Conservation (phyloP, 2,888 invertebrate species). For the Meteorus colon region DNA sequence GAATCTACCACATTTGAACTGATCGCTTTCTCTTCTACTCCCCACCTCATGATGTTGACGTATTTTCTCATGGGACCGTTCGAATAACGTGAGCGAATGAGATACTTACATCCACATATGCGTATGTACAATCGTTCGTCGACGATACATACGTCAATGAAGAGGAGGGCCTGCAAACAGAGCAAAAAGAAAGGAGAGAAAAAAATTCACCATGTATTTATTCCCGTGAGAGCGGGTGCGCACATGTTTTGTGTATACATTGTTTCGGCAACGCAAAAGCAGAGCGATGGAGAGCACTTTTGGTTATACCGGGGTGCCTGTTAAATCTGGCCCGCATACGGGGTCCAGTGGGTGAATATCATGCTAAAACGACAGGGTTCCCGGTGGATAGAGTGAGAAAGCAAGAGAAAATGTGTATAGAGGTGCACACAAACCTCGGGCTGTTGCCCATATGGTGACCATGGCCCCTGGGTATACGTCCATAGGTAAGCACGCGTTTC, state of each 20-base stretch:
- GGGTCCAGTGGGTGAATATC: constrained; percentile 57
- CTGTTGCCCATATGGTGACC: constrained; percentile 71
- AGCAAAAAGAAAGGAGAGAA: constrained; percentile 6
- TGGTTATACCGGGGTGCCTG: constrained; percentile 48
- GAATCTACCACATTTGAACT: neutral
- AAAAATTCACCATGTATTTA: constrained; percentile 1
- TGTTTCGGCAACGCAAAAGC: constrained; percentile 29
- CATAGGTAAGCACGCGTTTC: constrained; percentile 54
- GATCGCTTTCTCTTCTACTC: neutral
- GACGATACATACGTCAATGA: neutral
- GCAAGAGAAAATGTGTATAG: neutral
- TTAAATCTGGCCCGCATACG: constrained; percentile 70
- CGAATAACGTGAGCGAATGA: constrained; percentile 19
- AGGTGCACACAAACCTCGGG: constrained; percentile 57
- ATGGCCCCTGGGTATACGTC: constrained; percentile 61
- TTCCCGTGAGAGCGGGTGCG: constrained; percentile 39
- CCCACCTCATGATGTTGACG: neutral
- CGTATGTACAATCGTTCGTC: constrained; percentile 13
- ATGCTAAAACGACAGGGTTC: constrained; percentile 56
- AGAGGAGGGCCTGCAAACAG: constrained; percentile 21
- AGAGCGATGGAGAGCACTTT: constrained; percentile 29
- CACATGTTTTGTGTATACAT: constrained; percentile 41
- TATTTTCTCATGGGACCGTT: constrained; percentile 32
- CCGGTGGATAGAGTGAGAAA: constrained; percentile 6
- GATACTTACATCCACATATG: constrained; percentile 11